Percentiles rank a stretch among this genome's conserved stretches.
phyloP scores from a whole-genome alignment of 2,888 invertebrate species.

The Meteorus cinctellus region DNA sequence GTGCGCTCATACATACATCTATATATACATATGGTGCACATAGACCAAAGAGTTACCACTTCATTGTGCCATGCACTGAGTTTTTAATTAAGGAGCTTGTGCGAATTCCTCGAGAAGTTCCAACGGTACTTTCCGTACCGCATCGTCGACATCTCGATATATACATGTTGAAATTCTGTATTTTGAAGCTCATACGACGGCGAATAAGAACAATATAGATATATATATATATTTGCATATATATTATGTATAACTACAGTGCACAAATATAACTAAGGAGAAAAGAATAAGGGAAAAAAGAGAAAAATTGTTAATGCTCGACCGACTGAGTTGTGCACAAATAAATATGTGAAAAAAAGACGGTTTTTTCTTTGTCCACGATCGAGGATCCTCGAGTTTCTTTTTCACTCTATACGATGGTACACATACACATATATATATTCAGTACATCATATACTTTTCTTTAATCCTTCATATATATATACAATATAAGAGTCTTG shows the following conservation, averaged over 20 bases:
- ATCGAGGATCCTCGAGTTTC: constrained; percentile 55
- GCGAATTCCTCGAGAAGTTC: constrained; percentile 64
- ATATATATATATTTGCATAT: background rate
- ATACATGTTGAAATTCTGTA: background rate
- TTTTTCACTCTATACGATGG: constrained; percentile 19
- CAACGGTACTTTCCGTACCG: constrained; percentile 27
- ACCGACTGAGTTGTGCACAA: constrained; percentile 23
- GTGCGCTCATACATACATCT: constrained; percentile 13
- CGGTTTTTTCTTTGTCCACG: constrained; percentile 52
- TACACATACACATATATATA: background rate
- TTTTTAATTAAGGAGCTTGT: constrained; percentile 69
- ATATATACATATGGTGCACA: constrained; percentile 22
- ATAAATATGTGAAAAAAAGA: constrained; percentile 5
- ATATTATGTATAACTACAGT: background rate
- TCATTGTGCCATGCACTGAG: constrained; percentile 68
- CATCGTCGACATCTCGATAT: constrained; percentile 8
- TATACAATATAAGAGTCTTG: constrained; percentile 6
- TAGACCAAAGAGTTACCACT: constrained; percentile 68
- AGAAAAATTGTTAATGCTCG: background rate
- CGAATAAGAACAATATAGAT: background rate
- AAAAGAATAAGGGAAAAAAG: constrained; percentile 33
- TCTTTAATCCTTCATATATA: constrained; percentile 11
- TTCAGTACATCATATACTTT: constrained; percentile 16
- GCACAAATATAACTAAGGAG: constrained; percentile 42
- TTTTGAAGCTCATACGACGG: background rate